These are phyloP conservation scores for Eretmodus cyanostictus DNA, from an alignment of 2,113 vertebrate species.

Conservation along the genomic window DNA sequence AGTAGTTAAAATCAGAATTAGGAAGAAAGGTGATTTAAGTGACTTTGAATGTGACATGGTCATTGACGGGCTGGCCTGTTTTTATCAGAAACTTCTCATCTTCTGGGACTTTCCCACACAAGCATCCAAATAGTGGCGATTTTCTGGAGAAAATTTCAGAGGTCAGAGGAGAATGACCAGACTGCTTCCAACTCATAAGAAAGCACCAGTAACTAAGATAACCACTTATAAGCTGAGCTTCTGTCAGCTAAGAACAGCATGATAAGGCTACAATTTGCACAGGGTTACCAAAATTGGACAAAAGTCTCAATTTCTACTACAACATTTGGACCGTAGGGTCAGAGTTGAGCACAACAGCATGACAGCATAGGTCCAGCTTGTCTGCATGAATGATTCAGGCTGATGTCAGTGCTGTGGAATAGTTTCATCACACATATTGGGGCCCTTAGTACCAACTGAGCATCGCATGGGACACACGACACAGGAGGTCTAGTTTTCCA, in stretches of 20 bases:
- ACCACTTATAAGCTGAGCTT: background rate
- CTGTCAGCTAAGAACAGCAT: background rate
- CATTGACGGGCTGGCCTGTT: background rate
- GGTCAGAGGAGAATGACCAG: background rate
- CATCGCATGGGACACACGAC: background rate
- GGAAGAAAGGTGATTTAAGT: background rate
- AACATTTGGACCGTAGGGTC: background rate
- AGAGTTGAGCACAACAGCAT: background rate
- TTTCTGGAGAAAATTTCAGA: background rate
- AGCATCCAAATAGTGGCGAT: background rate
- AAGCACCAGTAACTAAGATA: background rate
- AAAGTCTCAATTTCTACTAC: background rate
- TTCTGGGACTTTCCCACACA: background rate
- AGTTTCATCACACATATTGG: background rate
- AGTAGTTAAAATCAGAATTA: background rate
- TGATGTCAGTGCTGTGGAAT: background rate
- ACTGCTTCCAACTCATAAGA: background rate
- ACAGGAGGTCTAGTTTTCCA: background rate
- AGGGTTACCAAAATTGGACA: background rate
- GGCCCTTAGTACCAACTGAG: background rate
- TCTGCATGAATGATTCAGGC: background rate
- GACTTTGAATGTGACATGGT: background rate
- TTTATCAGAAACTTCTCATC: background rate
- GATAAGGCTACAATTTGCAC: background rate
- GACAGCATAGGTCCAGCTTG: background rate